These are phyloP conservation scores for Argopecten irradians DNA, from an alignment of 1,140 invertebrate genomes.

Conservation along the genomic window DNA sequence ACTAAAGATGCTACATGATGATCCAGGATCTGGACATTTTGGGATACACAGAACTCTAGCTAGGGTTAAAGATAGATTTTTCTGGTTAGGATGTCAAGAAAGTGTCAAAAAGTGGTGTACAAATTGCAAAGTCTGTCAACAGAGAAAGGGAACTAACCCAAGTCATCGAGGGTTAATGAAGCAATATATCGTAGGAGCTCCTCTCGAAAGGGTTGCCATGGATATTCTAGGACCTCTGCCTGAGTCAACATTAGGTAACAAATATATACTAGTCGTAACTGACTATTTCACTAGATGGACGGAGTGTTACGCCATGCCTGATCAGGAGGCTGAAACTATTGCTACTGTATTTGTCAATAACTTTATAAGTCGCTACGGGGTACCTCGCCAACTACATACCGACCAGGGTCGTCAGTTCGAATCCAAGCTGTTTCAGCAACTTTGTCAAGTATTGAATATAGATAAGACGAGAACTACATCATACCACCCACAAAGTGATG, in stretches of 20 bases:
- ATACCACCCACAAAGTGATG: conserved; percentile 47
- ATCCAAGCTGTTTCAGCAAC: conserved; percentile 36
- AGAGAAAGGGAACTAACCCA: conserved; percentile 10
- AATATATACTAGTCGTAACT: conserved; percentile 59
- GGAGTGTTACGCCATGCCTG: too few species aligned
- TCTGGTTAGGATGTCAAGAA: conserved; percentile 18
- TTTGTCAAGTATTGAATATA: conserved; percentile 38
- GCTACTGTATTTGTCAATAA: conserved; percentile 52
- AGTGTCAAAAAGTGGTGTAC: conserved; percentile 25
- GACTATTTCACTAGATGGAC: conserved; percentile 70
- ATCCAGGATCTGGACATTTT: conserved; percentile 36
- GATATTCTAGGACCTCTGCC: conserved; percentile 70
- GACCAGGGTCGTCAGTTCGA: conserved; percentile 52
- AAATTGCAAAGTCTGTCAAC: conserved; percentile 28
- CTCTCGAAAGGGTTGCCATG: conserved; percentile 64
- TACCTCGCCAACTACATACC: conserved; percentile 44
- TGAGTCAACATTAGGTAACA: conserved; percentile 56
- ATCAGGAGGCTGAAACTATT: conserved; percentile 57
- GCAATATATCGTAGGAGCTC: conserved; percentile 39
- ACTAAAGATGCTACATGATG: conserved; percentile 32
- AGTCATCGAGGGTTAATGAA: conserved; percentile 35
- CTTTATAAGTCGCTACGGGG: conserved; percentile 43
- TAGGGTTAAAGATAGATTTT: conserved; percentile 35
- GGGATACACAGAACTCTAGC: conserved; percentile 27
- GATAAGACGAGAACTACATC: conserved; percentile 43